Percentiles rank a stretch among this genome's conserved stretches.
These are phyloP conservation scores for Salticus scenicus DNA, from an alignment of 2,888 invertebrate species.

Conservation along the genomic window DNA sequence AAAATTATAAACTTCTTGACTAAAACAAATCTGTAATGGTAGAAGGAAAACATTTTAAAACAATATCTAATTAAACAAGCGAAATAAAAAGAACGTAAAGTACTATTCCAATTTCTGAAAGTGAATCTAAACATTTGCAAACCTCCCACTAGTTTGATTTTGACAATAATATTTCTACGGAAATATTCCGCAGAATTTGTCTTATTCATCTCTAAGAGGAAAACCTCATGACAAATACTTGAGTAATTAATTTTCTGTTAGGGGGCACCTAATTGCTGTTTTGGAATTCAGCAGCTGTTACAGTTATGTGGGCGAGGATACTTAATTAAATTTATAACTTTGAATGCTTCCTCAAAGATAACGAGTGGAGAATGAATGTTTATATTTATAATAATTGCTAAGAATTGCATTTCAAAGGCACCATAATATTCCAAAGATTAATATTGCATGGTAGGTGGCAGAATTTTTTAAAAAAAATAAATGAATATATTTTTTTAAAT, in stretches of 20 bases:
- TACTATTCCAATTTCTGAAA: no score
- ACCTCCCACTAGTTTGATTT: no score
- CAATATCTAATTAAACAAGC: no score
- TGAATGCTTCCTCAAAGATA: neutral
- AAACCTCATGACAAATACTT: constrained; percentile 4
- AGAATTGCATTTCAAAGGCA: neutral
- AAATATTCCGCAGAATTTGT: neutral
- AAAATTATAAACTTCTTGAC: no score
- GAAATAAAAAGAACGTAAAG: no score
- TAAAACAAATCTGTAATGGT: no score
- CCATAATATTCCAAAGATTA: neutral
- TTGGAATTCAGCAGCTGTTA: constrained; percentile 1
- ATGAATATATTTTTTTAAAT: no score
- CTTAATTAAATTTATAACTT: constrained; percentile 13
- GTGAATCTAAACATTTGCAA: no score
- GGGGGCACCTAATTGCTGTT: neutral
- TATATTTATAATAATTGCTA: neutral
- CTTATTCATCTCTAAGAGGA: neutral
- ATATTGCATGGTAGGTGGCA: no score
- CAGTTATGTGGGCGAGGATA: neutral
- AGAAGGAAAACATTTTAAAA: no score
- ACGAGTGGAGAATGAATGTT: neutral
- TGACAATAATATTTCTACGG: neutral
- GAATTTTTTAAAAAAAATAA: no score
- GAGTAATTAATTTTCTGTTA: constrained; percentile 14